Conservation (phyloP, 2,113 vertebrate species). For the Antennarius striatus region DNA sequence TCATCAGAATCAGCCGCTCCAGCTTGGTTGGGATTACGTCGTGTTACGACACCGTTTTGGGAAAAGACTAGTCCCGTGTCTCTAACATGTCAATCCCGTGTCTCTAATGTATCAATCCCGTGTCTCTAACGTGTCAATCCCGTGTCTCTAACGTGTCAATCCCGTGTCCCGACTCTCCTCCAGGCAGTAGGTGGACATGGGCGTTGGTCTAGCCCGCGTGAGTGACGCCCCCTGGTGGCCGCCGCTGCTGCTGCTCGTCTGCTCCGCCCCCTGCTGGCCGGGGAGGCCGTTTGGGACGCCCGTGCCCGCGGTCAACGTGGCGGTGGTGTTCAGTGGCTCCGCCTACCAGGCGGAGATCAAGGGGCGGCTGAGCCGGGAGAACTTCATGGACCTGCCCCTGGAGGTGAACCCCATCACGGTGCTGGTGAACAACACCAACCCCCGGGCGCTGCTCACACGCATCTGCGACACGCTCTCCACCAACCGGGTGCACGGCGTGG, state of each 20-base stretch:
- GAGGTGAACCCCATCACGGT: slow-evolving; percentile 94
- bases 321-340: slow-evolving; percentile 91
- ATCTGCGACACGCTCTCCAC: slow-evolving; percentile 89
- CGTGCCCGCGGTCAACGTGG: slow-evolving; percentile 79
- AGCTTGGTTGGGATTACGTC: slow-evolving; percentile 39
- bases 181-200: slow-evolving; percentile 91
- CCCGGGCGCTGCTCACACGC: slow-evolving; percentile 91
- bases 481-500: slow-evolving; percentile 91
- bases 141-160: slow-evolving; percentile 26
- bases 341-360: slow-evolving; percentile 86
- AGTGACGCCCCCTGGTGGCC: slow-evolving; percentile 85
- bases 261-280: slow-evolving; percentile 68
- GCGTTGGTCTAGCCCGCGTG: slow-evolving; percentile 81
- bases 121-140: slow-evolving; percentile 27
- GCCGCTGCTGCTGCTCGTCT: slow-evolving; percentile 61
- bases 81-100: slow-evolving; percentile 24
- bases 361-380: slow-evolving; percentile 87
- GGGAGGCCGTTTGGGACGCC: slow-evolving; percentile 74
- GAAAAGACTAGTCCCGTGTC: not conserved
- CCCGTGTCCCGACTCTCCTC: slow-evolving; percentile 12
- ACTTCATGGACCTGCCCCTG: slow-evolving; percentile 93
- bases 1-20: slow-evolving; percentile 44
- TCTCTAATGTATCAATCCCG: slow-evolving; percentile 24
- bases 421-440: slow-evolving; percentile 93
- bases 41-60: slow-evolving; percentile 54